phyloP scores from a whole-genome alignment of 2,888 invertebrate species.

The Metellina segmentata region DNA sequence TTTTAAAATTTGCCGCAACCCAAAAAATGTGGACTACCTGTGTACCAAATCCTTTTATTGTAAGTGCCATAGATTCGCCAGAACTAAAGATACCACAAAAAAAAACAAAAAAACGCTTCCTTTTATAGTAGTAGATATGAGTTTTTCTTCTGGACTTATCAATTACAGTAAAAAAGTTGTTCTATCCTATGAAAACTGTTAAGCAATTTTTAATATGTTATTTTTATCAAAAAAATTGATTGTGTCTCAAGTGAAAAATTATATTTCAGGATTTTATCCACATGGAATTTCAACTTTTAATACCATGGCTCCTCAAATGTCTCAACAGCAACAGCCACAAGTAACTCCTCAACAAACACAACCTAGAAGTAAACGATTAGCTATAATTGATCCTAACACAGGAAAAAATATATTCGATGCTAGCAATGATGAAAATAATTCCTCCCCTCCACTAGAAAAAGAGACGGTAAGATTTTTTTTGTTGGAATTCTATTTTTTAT shows the following conservation, averaged over 20 bases:
- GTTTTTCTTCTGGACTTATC: too few relatives aligned
- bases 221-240: not conserved
- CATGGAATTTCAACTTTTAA: slow-evolving; percentile 30
- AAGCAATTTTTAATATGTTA: too few relatives aligned
- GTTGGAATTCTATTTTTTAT: not conserved
- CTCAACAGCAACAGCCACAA: slow-evolving; percentile 1
- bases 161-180: too few relatives aligned
- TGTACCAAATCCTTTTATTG: too few relatives aligned
- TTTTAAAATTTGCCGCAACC: too few relatives aligned
- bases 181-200: too few relatives aligned
- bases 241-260: not conserved
- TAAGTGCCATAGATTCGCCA: too few relatives aligned
- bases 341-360: not conserved
- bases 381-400: slow-evolving; percentile 59
- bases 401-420: slow-evolving; percentile 57
- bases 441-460: slow-evolving; percentile 25
- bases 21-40: too few relatives aligned
- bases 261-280: slow-evolving; percentile 32
- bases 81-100: too few relatives aligned
- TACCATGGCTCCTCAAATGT: slow-evolving; percentile 23
- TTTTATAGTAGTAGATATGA: too few relatives aligned
- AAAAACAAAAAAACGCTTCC: too few relatives aligned
- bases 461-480: slow-evolving; percentile 38
- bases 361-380: slow-evolving; percentile 24
- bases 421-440: slow-evolving; percentile 21